A percentile compares a stretch with the other conserved stretches of the same genome.
phyloP scores from a whole-genome alignment of 1,140 invertebrate species.

The Bombus affinis region DNA sequence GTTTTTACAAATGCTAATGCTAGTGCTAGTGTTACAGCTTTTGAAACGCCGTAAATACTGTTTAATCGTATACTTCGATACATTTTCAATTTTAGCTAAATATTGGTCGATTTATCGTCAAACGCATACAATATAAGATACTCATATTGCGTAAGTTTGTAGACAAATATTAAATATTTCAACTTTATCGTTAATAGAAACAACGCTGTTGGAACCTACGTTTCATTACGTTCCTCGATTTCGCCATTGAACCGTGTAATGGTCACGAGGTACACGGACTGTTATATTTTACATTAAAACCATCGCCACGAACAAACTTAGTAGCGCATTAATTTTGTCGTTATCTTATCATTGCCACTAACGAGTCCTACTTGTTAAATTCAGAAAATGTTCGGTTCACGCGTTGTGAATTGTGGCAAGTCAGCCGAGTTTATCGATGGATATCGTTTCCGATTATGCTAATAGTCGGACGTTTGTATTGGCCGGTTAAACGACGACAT shows the following conservation, averaged over 20 bases:
- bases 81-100: too few relatives aligned
- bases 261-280: constrained; percentile 1
- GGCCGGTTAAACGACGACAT: constrained; percentile 43
- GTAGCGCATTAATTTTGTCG: constrained; percentile 28
- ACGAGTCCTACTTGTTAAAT: constrained; percentile 49
- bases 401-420: constrained; percentile 29
- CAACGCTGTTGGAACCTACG: not conserved
- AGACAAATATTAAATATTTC: not conserved
- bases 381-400: constrained; percentile 31
- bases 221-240: not conserved
- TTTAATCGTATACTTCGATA: too few relatives aligned
- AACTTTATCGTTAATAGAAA: not conserved
- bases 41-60: too few relatives aligned
- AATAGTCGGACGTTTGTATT: constrained; percentile 50
- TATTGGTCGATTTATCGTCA: too few relatives aligned
- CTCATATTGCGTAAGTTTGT: not conserved
- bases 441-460: constrained; percentile 65
- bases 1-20: too few relatives aligned
- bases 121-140: too few relatives aligned
- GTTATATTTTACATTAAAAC: constrained; percentile 39
- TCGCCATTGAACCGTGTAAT: constrained; percentile 6
- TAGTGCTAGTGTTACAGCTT: too few relatives aligned
- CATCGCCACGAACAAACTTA: constrained; percentile 13
- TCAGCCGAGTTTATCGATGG: constrained; percentile 59
- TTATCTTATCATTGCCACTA: constrained; percentile 45